A percentile compares a stretch with the other conserved stretches of the same genome.
Conservation (phyloP, 2,797 vertebrate genomes). For the Anolis apletophallus region DNA sequence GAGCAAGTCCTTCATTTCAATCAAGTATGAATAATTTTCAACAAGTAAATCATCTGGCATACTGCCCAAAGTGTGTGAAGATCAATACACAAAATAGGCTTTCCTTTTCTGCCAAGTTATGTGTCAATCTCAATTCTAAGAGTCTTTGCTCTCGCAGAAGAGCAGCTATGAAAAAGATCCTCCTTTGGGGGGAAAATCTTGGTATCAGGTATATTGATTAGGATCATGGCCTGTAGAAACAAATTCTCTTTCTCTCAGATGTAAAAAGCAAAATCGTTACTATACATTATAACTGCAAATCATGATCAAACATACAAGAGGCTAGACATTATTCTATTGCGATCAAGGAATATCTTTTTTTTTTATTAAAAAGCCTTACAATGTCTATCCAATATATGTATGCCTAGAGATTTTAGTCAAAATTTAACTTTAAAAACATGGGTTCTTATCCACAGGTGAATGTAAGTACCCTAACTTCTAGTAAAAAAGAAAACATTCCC, state of each 20-base stretch:
- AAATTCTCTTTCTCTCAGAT: conserved; percentile 21
- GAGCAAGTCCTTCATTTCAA: conserved; percentile 61
- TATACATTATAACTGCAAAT: conserved; percentile 31
- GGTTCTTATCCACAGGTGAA: too few relatives aligned
- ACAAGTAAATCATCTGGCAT: conserved; percentile 62
- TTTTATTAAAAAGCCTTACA: background rate
- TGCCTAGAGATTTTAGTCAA: too few relatives aligned
- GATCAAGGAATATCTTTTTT: conserved; percentile 37
- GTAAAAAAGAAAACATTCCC: too few relatives aligned
- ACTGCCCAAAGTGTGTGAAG: conserved; percentile 59
- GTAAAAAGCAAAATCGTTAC: conserved; percentile 13
- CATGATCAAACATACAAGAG: conserved; percentile 47
- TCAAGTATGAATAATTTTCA: conserved; percentile 67
- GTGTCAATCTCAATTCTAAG: conserved; percentile 55
- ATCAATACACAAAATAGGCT: conserved; percentile 63
- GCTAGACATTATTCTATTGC: conserved; percentile 45
- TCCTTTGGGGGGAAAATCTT: conserved; percentile 25
- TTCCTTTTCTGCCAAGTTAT: conserved; percentile 56
- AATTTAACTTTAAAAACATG: too few relatives aligned
- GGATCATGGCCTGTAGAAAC: conserved; percentile 12
- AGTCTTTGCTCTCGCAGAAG: conserved; percentile 47
- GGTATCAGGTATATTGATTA: conserved; percentile 49
- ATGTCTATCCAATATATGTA: background rate
- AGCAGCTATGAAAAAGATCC: conserved; percentile 48
- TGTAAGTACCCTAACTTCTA: too few relatives aligned